These are phyloP conservation scores for Lepus oiostolus DNA, from an alignment of 2,797 vertebrate genomes.

Conservation along the genomic window DNA sequence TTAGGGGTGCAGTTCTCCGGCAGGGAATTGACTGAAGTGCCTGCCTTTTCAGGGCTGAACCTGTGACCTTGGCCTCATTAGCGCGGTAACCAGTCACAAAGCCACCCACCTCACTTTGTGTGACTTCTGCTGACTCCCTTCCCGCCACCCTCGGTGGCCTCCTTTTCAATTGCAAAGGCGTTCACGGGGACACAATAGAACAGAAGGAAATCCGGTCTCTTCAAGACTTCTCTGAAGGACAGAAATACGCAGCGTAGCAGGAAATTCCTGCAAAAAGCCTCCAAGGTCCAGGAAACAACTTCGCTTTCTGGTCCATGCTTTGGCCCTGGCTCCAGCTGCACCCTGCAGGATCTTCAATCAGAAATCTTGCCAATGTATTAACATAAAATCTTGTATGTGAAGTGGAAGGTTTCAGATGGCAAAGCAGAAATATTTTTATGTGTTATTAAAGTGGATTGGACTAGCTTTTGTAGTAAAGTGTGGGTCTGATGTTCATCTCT, in stretches of 20 bases:
- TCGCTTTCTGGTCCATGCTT: slow-evolving; percentile 54
- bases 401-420: slow-evolving; percentile 40
- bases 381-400: background rate
- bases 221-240: slow-evolving; percentile 73
- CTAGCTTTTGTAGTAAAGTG: background rate
- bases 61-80: slow-evolving; percentile 80
- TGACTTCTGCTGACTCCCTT: slow-evolving; percentile 73
- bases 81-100: slow-evolving; percentile 59
- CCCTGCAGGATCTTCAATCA: slow-evolving; percentile 27
- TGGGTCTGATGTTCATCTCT: background rate
- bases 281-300: slow-evolving; percentile 66
- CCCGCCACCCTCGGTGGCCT: slow-evolving; percentile 69
- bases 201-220: slow-evolving; percentile 74
- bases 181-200: slow-evolving; percentile 79
- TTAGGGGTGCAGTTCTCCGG: slow-evolving; percentile 72
- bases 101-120: slow-evolving; percentile 68
- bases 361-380: slow-evolving; percentile 62
- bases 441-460: background rate
- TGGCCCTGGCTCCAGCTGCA: slow-evolving; percentile 60
- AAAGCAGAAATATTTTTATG: background rate
- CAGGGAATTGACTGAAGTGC: slow-evolving; percentile 74
- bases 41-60: slow-evolving; percentile 77
- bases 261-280: slow-evolving; percentile 77
- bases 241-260: slow-evolving; percentile 72
- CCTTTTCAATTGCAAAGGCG: slow-evolving; percentile 83